phyloP scores from a whole-genome alignment of 2,888 invertebrate species.

The Agonopterix subpropinquella region DNA sequence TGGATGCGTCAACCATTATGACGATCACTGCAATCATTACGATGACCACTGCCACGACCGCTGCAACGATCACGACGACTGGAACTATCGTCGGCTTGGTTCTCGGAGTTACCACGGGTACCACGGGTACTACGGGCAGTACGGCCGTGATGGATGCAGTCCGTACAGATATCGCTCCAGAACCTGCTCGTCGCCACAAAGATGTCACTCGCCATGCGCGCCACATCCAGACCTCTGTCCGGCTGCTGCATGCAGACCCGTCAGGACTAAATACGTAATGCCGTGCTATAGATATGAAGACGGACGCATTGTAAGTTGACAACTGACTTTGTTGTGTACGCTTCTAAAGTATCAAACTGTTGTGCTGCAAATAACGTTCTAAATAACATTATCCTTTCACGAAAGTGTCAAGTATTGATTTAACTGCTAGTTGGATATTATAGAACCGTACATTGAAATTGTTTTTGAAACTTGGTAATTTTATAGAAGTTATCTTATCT shows the following conservation, averaged over 20 bases:
- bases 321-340: too few species aligned
- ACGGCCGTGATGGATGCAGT: conserved; percentile 10
- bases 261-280: conserved; percentile 59
- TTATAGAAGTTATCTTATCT: too few species aligned
- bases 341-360: too few species aligned
- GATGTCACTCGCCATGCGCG: not conserved
- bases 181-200: conserved; percentile 4
- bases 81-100: not conserved
- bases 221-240: not conserved
- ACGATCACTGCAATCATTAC: not conserved
- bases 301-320: conserved; percentile 62
- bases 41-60: not conserved
- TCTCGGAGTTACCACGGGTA: not conserved
- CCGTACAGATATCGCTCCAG: conserved; percentile 18
- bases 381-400: too few species aligned
- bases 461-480: too few species aligned
- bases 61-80: not conserved
- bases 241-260: conserved; percentile 31
- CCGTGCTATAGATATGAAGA: conserved; percentile 68
- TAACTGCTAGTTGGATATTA: too few species aligned
- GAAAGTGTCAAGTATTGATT: too few species aligned
- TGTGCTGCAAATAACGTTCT: too few species aligned
- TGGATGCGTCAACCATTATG: not conserved
- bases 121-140: not conserved
- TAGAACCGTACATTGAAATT: too few species aligned